phyloP scores from a whole-genome alignment of 2,797 vertebrate genomes.

The Parauchenoglanis ngamensis region DNA sequence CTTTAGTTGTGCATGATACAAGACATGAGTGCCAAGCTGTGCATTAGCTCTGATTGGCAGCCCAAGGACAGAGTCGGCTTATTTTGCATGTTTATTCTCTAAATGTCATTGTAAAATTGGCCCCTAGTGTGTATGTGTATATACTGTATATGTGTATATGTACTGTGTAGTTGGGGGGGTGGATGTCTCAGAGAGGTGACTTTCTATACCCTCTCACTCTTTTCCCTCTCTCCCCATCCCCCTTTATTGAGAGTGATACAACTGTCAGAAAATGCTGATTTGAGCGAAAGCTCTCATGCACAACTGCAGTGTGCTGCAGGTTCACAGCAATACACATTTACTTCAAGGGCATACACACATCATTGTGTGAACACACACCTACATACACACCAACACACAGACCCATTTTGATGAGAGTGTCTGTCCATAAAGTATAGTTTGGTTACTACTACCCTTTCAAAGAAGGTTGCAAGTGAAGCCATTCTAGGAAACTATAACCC shows the following conservation, averaged over 20 bases:
- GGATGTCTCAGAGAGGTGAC: neutral
- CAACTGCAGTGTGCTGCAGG: conserved; percentile 50
- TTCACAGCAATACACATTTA: conserved; percentile 20
- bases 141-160: neutral
- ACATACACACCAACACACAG: conserved; percentile 15
- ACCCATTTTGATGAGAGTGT: neutral
- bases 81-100: conserved; percentile 37
- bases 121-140: neutral
- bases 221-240: neutral
- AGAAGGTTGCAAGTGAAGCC: conserved; percentile 2
- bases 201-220: neutral
- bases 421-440: neutral
- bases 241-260: conserved; percentile 48
- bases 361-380: neutral
- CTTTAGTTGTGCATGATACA: conserved; percentile 5
- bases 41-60: conserved; percentile 32
- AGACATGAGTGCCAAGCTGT: conserved; percentile 1
- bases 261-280: conserved; percentile 59
- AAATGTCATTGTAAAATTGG: conserved; percentile 31
- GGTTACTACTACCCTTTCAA: conserved; percentile 16
- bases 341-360: conserved; percentile 24
- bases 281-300: conserved; percentile 55
- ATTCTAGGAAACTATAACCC: neutral
- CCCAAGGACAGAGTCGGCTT: conserved; percentile 29
- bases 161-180: neutral